A percentile compares a stretch with the other conserved stretches of the same genome.
phyloP scores from a whole-genome alignment of 2,113 vertebrate genomes.

The Nyctibius bracteatus region DNA sequence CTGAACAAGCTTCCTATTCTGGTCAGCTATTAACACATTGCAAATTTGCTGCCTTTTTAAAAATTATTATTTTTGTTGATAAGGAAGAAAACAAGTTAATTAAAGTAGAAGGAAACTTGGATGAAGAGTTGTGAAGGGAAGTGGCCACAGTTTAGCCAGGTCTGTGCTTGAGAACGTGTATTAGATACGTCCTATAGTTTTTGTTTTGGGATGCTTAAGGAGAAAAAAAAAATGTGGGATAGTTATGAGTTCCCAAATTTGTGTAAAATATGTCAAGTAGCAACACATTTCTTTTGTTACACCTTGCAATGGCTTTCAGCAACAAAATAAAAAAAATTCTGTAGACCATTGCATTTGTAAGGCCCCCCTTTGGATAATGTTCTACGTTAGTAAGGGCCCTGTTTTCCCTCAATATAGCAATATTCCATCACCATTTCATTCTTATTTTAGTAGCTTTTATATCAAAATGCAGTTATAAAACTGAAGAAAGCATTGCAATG shows the following conservation, averaged over 20 bases:
- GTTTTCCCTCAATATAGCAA: not conserved
- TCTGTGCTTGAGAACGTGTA: not conserved
- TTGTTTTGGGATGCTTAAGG: not conserved
- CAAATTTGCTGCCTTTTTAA: not conserved
- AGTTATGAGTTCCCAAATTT: not conserved
- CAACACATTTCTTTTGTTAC: not conserved
- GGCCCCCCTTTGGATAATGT: no score
- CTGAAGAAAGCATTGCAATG: not conserved
- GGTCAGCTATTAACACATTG: not conserved
- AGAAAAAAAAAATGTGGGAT: not conserved
- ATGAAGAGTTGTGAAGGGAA: not conserved
- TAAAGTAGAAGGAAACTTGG: not conserved
- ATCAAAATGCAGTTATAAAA: not conserved
- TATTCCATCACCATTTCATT: not conserved
- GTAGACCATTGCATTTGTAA: not conserved
- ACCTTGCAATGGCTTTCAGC: not conserved
- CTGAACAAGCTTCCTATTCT: not conserved
- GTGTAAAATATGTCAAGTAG: not conserved
- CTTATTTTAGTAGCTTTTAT: not conserved
- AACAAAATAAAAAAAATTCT: not conserved
- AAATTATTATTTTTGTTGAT: not conserved
- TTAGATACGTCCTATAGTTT: not conserved
- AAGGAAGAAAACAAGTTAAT: not conserved
- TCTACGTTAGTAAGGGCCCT: rapidly evolving
- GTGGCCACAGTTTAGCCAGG: not conserved